phyloP scores from a whole-genome alignment of 2,113 vertebrate species.

The Anguilla japonica region DNA sequence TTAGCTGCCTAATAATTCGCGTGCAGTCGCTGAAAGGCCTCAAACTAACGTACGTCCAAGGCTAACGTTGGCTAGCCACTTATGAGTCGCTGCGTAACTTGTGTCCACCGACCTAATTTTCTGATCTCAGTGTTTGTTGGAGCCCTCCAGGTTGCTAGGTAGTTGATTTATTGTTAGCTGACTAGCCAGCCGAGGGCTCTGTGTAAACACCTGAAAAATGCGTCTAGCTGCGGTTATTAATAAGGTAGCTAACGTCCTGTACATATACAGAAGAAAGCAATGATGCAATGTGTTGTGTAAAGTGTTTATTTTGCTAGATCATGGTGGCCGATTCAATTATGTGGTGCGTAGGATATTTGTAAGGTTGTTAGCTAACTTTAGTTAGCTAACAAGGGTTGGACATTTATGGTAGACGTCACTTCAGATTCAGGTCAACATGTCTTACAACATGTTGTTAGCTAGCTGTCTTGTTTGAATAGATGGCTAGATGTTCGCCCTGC shows the following conservation, averaged over 20 bases:
- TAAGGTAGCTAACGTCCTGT: background rate
- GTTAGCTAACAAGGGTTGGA: background rate
- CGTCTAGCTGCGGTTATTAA: background rate
- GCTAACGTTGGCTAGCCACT: slow-evolving; percentile 13
- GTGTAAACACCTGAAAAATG: background rate
- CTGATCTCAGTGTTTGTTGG: slow-evolving; percentile 58
- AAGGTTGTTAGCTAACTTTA: background rate
- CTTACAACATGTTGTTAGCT: too few species aligned
- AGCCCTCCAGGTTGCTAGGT: background rate
- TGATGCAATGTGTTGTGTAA: background rate
- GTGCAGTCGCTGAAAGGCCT: background rate
- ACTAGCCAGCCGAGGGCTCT: background rate
- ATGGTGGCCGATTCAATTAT: background rate
- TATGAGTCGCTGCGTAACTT: slow-evolving; percentile 48
- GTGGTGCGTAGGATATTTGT: background rate
- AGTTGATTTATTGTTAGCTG: background rate
- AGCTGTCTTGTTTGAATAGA: too few species aligned
- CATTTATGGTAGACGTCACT: background rate
- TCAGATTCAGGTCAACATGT: background rate
- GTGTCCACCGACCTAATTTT: slow-evolving; percentile 69
- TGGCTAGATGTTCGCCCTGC: too few species aligned
- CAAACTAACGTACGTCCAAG: background rate
- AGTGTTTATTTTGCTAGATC: background rate
- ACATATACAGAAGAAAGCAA: background rate
- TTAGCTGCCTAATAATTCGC: background rate